phyloP scores from a whole-genome alignment of 2,797 vertebrate species.

The Artibeus lituratus region DNA sequence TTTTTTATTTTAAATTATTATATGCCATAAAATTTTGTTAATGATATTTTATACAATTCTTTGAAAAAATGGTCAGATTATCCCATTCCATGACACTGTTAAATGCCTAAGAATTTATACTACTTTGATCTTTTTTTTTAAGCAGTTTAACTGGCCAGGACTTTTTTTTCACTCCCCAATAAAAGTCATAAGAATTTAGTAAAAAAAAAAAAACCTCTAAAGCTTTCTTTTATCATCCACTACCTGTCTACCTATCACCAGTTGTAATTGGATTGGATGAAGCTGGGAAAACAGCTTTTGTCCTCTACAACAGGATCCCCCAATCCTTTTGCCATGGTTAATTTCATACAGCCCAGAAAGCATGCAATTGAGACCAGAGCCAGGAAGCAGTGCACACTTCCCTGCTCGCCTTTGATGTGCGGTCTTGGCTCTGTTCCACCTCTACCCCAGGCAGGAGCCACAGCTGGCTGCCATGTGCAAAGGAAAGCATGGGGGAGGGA shows the following conservation, averaged over 20 bases:
- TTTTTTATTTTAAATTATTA: constrained; percentile 10
- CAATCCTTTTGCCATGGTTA: constrained; percentile 45
- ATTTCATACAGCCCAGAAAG: constrained; percentile 50
- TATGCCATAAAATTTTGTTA: neutral
- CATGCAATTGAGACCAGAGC: neutral
- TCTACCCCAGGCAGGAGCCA: constrained; percentile 5
- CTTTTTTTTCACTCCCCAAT: neutral
- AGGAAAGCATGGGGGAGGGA: neutral
- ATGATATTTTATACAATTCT: neutral
- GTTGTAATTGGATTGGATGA: constrained; percentile 7
- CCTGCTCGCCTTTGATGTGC: constrained; percentile 57
- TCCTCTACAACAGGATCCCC: constrained; percentile 16
- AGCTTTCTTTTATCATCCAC: neutral
- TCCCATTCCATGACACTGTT: neutral
- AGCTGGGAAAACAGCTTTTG: constrained; percentile 40
- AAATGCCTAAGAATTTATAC: neutral
- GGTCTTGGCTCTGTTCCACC: constrained; percentile 13
- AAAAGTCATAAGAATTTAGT: neutral
- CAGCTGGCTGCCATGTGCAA: constrained; percentile 65
- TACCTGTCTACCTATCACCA: neutral
- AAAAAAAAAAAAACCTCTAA: neutral
- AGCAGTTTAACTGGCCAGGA: neutral
- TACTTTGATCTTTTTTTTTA: constrained; percentile 33
- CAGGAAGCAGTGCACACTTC: constrained; percentile 39
- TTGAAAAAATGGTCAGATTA: neutral